Conservation (phyloP, 2,888 invertebrate species). For the Dasysyrphus albostriatus region DNA sequence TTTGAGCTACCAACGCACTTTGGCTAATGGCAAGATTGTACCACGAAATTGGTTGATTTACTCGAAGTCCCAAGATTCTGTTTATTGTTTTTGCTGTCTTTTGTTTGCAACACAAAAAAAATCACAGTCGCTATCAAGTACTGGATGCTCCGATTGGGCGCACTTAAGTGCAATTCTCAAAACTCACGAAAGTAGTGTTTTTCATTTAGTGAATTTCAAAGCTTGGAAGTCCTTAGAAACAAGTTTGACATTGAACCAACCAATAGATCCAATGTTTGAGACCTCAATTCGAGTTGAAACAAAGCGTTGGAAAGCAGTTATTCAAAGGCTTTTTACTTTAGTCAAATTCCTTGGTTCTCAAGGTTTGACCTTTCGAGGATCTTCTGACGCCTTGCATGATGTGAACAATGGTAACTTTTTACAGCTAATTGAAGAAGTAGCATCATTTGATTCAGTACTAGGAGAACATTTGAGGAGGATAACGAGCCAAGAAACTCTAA, state of each 20-base stretch:
- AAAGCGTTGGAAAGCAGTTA: conserved; percentile 10
- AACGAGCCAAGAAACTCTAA: conserved; percentile 46
- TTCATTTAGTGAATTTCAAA: background rate
- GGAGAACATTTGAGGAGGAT: conserved; percentile 46
- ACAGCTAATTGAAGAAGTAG: conserved; percentile 38
- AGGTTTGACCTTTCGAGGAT: conserved; percentile 43
- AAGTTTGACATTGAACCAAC: background rate
- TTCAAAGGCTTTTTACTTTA: background rate
- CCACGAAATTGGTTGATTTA: conserved; percentile 43
- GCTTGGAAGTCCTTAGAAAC: background rate
- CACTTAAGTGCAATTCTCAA: conserved; percentile 38
- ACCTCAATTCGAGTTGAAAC: background rate
- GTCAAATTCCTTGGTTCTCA: conserved; percentile 29
- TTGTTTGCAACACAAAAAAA: conserved; percentile 29
- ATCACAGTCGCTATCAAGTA: conserved; percentile 35
- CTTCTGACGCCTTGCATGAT: conserved; percentile 26
- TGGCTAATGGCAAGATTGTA: conserved; percentile 37
- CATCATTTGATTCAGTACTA: conserved; percentile 46
- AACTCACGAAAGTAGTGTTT: conserved; percentile 30
- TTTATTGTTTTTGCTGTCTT: conserved; percentile 45
- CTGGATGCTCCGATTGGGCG: conserved; percentile 42
- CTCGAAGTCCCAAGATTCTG: conserved; percentile 41
- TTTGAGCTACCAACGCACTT: conserved; percentile 25
- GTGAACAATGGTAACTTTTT: conserved; percentile 45
- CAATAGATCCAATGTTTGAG: background rate